phyloP scores from a whole-genome alignment of 2,888 invertebrate species.

The Rhingia rostrata region DNA sequence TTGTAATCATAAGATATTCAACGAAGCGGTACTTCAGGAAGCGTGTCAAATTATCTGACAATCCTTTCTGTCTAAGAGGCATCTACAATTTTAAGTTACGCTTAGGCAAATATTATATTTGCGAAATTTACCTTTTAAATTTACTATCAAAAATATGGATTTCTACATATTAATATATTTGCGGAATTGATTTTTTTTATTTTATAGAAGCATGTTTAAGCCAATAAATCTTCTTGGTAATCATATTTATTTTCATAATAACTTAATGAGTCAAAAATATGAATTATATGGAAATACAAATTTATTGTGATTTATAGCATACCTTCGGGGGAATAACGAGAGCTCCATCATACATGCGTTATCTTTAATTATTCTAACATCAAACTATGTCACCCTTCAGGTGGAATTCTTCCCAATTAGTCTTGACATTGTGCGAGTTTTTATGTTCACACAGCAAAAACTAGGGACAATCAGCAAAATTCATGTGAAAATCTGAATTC shows the following conservation, averaged over 20 bases:
- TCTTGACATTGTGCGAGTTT: constrained; percentile 1
- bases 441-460: neutral
- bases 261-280: neutral
- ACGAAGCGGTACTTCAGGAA: too few relatives aligned
- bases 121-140: too few relatives aligned
- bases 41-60: too few relatives aligned
- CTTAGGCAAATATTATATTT: too few relatives aligned
- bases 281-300: neutral
- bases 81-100: too few relatives aligned
- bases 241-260: constrained; percentile 1
- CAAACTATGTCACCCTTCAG: constrained; percentile 47
- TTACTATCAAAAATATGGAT: too few relatives aligned
- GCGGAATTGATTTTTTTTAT: too few relatives aligned
- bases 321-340: constrained; percentile 5
- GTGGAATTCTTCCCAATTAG: constrained; percentile 32
- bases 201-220: too few relatives aligned
- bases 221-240: neutral
- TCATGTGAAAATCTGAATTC: neutral
- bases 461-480: neutral
- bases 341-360: constrained; percentile 5
- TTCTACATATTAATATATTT: too few relatives aligned
- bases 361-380: constrained; percentile 22
- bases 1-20: too few relatives aligned
- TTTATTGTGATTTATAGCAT: constrained; percentile 21
- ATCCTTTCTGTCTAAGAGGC: too few relatives aligned